Conservation (phyloP, 2,888 invertebrate genomes). For the Thelaira solivaga region DNA sequence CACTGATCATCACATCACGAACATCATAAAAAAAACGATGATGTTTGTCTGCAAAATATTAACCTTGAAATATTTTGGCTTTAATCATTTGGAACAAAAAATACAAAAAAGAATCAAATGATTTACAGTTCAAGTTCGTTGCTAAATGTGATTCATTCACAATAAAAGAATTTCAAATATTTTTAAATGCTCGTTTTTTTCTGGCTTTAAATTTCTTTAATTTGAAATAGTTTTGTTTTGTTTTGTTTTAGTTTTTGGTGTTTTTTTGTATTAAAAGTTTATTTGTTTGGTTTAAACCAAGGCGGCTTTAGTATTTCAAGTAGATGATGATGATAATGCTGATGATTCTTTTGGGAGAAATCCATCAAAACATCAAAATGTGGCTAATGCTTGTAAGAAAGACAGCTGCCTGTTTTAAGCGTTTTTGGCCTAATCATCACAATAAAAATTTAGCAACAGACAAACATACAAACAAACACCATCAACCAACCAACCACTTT, state of each 20-base stretch:
- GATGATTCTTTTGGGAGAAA: constrained; percentile 62
- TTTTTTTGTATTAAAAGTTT: no score
- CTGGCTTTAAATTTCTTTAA: constrained; percentile 2
- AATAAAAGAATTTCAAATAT: constrained; percentile 56
- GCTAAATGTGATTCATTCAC: constrained; percentile 45
- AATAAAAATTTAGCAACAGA: constrained; percentile 17
- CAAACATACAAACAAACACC: not conserved
- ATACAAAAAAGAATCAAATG: constrained; percentile 20
- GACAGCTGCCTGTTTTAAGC: constrained; percentile 56
- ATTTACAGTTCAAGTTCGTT: constrained; percentile 1
- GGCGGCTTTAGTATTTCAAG: constrained; percentile 52
- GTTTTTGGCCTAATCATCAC: constrained; percentile 57
- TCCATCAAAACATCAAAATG: constrained; percentile 63
- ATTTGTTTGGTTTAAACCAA: not conserved
- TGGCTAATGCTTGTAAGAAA: constrained; percentile 26
- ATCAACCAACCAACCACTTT: constrained; percentile 18
- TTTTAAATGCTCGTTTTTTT: constrained; percentile 33
- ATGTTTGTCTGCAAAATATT: constrained; percentile 38
- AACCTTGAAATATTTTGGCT: constrained; percentile 56
- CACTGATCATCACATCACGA: constrained; percentile 36
- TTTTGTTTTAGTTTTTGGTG: no score
- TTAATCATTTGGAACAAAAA: constrained; percentile 8
- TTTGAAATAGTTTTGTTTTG: constrained; percentile 19
- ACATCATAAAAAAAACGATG: constrained; percentile 5
- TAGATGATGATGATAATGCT: no score